A percentile compares a stretch with the other conserved stretches of the same genome.
Evolutionary conservation across 2,888 invertebrate genomes (phyloP).

Genomic region (Lasioglossum pauxillum): DNA sequence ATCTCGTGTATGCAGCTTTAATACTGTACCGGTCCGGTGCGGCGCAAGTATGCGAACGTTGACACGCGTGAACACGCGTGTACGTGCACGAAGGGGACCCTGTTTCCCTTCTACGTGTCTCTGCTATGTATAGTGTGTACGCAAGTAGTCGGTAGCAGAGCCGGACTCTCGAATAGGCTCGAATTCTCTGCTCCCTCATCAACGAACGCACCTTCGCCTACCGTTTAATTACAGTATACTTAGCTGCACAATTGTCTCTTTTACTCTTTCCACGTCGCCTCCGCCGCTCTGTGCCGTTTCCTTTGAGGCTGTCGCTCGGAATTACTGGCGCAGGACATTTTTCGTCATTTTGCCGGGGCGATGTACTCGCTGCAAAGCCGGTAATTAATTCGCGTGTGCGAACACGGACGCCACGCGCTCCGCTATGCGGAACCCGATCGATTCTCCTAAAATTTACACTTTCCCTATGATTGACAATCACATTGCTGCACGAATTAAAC

Average conservation of each 20-base stretch:
- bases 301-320: constrained; percentile 27
- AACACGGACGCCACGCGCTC: not conserved
- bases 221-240: constrained; percentile 80
- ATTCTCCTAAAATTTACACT: not conserved
- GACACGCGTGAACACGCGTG: constrained; percentile 43
- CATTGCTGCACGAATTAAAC: not conserved
- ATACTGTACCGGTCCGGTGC: constrained; percentile 71
- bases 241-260: constrained; percentile 65
- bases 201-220: constrained; percentile 78
- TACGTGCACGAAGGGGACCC: constrained; percentile 16
- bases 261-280: constrained; percentile 50
- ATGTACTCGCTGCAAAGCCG: constrained; percentile 36
- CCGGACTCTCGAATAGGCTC: constrained; percentile 67
- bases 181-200: constrained; percentile 80
- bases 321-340: constrained; percentile 33
- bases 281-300: constrained; percentile 29
- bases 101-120: not conserved
- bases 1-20: constrained; percentile 65
- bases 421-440: not conserved
- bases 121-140: not conserved
- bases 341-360: constrained; percentile 35
- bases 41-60: constrained; percentile 60
- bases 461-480: too few relatives aligned
- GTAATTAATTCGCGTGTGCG: constrained; percentile 52
- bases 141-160: constrained; percentile 15